These are phyloP conservation scores for Eupithecia exiguata DNA, from an alignment of 2,888 invertebrate species.

Conservation along the genomic window DNA sequence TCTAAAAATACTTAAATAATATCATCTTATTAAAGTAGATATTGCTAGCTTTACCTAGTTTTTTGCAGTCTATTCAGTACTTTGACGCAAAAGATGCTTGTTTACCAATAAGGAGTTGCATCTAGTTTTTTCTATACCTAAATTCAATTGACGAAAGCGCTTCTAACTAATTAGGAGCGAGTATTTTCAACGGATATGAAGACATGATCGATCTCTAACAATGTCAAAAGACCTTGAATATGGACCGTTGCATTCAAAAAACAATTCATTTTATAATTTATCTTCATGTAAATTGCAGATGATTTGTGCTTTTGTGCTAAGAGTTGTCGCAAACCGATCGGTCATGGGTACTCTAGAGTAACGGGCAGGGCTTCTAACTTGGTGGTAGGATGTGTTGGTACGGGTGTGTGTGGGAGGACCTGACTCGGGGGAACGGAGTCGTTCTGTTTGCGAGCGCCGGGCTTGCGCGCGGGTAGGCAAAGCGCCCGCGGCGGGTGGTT, in stretches of 20 bases:
- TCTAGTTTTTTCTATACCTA: not conserved
- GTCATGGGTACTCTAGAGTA: conserved; percentile 29
- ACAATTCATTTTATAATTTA: not conserved
- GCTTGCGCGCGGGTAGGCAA: conserved; percentile 53
- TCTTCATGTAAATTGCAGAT: not conserved
- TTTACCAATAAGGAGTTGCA: not conserved
- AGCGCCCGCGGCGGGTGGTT: conserved; percentile 77
- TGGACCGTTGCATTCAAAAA: not conserved
- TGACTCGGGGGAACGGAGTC: conserved; percentile 40
- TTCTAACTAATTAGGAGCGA: not conserved
- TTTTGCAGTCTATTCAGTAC: conserved; percentile 37
- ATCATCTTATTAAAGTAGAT: conserved; percentile 23
- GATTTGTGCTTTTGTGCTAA: conserved; percentile 5
- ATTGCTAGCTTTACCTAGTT: conserved; percentile 28
- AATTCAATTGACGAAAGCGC: not conserved
- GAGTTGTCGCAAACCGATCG: not conserved
- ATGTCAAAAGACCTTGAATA: not conserved
- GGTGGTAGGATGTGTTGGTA: conserved; percentile 26
- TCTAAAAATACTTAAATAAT: conserved; percentile 27
- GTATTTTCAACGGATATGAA: not conserved
- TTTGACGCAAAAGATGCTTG: conserved; percentile 19
- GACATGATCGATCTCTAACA: not conserved
- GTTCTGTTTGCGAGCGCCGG: conserved; percentile 51
- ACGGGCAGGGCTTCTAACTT: conserved; percentile 28
- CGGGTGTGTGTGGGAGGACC: conserved; percentile 21